phyloP scores from a whole-genome alignment of 2,797 vertebrate genomes.

The Pseudopleuronectes americanus region DNA sequence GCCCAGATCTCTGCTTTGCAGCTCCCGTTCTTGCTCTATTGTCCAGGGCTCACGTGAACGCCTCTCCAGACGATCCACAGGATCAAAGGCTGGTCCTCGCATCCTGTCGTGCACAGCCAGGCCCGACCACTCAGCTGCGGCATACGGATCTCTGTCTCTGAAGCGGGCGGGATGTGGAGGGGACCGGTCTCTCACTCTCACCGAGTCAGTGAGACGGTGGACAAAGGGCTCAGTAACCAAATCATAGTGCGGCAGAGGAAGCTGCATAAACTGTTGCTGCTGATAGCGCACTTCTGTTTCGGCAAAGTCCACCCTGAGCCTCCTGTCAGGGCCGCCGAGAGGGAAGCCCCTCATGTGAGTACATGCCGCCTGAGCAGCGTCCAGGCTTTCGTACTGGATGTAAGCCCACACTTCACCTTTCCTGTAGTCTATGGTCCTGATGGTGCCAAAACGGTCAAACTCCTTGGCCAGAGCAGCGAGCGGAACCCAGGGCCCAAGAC shows the following conservation, averaged over 20 bases:
- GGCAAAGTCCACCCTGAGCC: conserved; percentile 97
- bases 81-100: conserved; percentile 88
- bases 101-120: conserved; percentile 89
- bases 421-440: conserved; percentile 96
- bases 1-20: conserved; percentile 87
- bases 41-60: conserved; percentile 90
- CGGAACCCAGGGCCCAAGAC: conserved; percentile 95
- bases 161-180: conserved; percentile 90
- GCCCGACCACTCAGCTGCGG: conserved; percentile 89
- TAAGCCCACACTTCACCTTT: conserved; percentile 98
- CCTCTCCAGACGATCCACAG: conserved; percentile 88
- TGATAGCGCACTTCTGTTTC: conserved; percentile 95
- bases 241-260: conserved; percentile 90
- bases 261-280: conserved; percentile 88
- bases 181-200: conserved; percentile 90
- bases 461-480: conserved; percentile 93
- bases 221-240: conserved; percentile 88
- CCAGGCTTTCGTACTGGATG: conserved; percentile 98
- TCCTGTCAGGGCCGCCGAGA: conserved; percentile 92
- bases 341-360: conserved; percentile 97
- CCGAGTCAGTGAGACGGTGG: conserved; percentile 88
- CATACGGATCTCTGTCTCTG: conserved; percentile 90
- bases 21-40: conserved; percentile 86
- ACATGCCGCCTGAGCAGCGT: conserved; percentile 96
- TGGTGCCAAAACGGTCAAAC: conserved; percentile 98